Evolutionary conservation across 2,113 vertebrate genomes (phyloP).

Genomic region (Myanophis thanlyinensis): DNA sequence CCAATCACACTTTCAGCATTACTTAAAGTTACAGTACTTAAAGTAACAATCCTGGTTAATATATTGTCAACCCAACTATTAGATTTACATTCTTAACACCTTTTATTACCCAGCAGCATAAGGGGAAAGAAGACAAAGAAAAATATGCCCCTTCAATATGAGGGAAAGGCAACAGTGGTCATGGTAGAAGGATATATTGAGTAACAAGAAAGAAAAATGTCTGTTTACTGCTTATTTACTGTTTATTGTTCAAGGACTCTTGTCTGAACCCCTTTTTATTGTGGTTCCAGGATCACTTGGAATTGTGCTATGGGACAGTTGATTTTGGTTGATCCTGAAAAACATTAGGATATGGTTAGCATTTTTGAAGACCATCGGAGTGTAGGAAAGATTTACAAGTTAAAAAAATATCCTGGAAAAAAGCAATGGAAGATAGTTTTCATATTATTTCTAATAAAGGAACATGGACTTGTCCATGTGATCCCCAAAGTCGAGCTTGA

Average conservation of each 20-base stretch:
- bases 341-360: background rate
- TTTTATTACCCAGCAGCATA: background rate
- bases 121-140: background rate
- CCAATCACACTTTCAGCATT: too few relatives aligned
- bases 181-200: background rate
- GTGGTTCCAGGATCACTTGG: background rate
- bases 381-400: background rate
- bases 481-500: background rate
- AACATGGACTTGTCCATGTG: background rate
- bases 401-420: background rate
- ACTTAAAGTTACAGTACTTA: too few relatives aligned
- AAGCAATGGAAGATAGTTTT: background rate
- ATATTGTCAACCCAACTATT: too few relatives aligned
- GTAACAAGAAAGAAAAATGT: background rate
- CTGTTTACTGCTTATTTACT: background rate
- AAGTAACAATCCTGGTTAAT: too few relatives aligned
- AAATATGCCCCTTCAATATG: background rate
- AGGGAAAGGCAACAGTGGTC: background rate
- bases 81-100: too few relatives aligned
- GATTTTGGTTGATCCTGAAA: background rate
- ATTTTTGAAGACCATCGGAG: background rate
- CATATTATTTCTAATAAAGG: background rate
- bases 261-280: background rate
- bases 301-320: background rate
- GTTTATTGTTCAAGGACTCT: background rate